phyloP scores from a whole-genome alignment of 2,797 vertebrate species.

The Bradypodion ventrale region DNA sequence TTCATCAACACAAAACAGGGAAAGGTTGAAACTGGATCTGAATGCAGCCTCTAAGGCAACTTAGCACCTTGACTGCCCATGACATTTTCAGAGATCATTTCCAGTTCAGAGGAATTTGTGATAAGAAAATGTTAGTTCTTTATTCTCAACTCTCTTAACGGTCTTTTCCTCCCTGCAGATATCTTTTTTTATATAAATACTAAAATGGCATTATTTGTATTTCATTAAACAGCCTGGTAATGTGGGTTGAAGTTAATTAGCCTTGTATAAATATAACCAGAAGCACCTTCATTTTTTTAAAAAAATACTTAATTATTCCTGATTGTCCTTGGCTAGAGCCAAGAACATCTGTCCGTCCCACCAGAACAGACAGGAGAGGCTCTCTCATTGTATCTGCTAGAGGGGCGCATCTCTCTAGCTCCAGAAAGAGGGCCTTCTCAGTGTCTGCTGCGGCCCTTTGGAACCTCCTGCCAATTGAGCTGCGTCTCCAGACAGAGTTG shows the following conservation, averaged over 20 bases:
- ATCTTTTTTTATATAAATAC: slow-evolving; percentile 33
- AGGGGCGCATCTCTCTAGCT: too few relatives aligned
- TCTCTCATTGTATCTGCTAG: too few relatives aligned
- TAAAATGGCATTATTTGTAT: slow-evolving; percentile 21
- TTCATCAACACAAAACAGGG: too few relatives aligned
- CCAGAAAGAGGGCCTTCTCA: too few relatives aligned
- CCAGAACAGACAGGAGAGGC: too few relatives aligned
- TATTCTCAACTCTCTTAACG: slow-evolving; percentile 65
- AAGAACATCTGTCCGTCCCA: too few relatives aligned
- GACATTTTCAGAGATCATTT: not conserved
- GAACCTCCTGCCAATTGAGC: too few relatives aligned
- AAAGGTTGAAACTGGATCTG: not conserved
- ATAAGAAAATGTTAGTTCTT: slow-evolving; percentile 2
- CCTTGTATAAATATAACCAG: slow-evolving; percentile 36
- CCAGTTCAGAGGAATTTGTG: not conserved
- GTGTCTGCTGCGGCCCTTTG: too few relatives aligned
- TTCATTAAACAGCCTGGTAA: slow-evolving; percentile 52
- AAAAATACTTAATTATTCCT: slow-evolving; percentile 5
- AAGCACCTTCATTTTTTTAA: not conserved
- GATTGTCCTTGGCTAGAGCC: slow-evolving; percentile 3
- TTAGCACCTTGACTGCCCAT: not conserved
- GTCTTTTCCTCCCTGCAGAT: not conserved
- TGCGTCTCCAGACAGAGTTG: too few relatives aligned
- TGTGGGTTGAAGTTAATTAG: slow-evolving; percentile 26
- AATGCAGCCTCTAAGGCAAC: not conserved